phyloP scores from a whole-genome alignment of 2,113 vertebrate genomes.

The Mugil cephalus region DNA sequence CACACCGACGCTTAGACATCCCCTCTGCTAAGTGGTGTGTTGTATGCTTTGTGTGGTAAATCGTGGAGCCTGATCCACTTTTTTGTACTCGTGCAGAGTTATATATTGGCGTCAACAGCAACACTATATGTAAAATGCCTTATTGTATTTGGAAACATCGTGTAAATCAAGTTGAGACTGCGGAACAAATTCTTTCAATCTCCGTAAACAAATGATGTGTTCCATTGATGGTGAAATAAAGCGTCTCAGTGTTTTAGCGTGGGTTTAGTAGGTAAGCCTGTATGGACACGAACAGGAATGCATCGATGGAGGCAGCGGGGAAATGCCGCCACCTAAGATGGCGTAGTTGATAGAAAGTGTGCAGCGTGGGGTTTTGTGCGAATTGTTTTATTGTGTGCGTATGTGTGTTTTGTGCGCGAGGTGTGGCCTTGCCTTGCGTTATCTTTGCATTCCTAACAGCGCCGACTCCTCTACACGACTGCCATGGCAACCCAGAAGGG shows the following conservation, averaged over 20 bases:
- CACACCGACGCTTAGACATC: no score
- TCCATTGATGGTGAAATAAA: conserved; percentile 36
- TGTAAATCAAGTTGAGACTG: conserved; percentile 37
- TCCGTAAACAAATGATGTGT: conserved; percentile 43
- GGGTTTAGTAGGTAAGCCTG: conserved; percentile 65
- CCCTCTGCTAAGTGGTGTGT: background rate
- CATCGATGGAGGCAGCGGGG: conserved; percentile 46
- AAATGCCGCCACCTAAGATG: conserved; percentile 47
- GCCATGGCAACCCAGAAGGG: conserved; percentile 71
- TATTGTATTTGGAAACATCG: conserved; percentile 14
- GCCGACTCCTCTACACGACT: conserved; percentile 59
- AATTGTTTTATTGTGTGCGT: conserved; percentile 29
- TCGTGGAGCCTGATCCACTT: background rate
- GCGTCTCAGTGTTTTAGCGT: conserved; percentile 28
- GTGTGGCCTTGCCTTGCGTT: conserved; percentile 68
- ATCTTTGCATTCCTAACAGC: conserved; percentile 78
- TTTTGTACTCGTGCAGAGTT: no score
- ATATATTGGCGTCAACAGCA: background rate
- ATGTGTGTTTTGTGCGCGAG: conserved; percentile 35
- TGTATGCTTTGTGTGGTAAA: background rate
- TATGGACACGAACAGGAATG: conserved; percentile 71
- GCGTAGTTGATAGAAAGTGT: conserved; percentile 45
- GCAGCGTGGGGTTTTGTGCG: conserved; percentile 51
- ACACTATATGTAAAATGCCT: background rate
- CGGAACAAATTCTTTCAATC: conserved; percentile 31